Evolutionary conservation across 2,888 invertebrate species (phyloP).

Genomic region (Gryllus longicercus): DNA sequence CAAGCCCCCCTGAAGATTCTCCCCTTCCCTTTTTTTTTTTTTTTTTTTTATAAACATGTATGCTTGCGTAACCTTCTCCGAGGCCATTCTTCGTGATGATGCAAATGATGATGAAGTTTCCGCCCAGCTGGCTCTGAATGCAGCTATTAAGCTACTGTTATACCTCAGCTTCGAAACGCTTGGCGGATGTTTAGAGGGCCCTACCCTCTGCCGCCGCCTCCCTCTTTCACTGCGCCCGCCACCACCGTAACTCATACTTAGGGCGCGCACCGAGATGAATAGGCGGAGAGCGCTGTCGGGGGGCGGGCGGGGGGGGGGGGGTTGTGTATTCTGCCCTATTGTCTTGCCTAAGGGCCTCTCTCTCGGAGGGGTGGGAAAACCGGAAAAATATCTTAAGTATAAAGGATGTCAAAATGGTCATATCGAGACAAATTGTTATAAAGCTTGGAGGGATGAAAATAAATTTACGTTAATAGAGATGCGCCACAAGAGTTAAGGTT

Average conservation of each 20-base stretch:
- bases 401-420: conserved; percentile 6
- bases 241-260: conserved; percentile 11
- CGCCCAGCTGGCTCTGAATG: conserved; percentile 27
- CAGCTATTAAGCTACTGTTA: conserved; percentile 5
- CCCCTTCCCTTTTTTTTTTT: not conserved
- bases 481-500: not conserved
- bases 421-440: conserved; percentile 5
- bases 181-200: not conserved
- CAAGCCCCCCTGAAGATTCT: not conserved
- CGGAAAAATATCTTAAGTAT: conserved; percentile 6
- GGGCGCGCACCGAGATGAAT: not conserved
- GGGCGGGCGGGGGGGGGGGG: too few relatives aligned
- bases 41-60: not conserved
- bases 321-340: not conserved
- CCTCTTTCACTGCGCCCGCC: not conserved
- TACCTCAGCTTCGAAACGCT: conserved; percentile 8
- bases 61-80: conserved; percentile 23
- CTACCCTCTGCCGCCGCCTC: not conserved
- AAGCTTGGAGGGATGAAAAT: not conserved
- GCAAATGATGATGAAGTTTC: conserved; percentile 30
- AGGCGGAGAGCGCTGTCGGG: not conserved
- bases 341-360: not conserved
- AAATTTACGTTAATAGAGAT: conserved; percentile 1
- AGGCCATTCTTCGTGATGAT: conserved; percentile 25
- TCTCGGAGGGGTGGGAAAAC: not conserved